Base-by-base conservation (phyloP, 2,888 invertebrate genomes). In the Hypercompe scribonia region DNA sequence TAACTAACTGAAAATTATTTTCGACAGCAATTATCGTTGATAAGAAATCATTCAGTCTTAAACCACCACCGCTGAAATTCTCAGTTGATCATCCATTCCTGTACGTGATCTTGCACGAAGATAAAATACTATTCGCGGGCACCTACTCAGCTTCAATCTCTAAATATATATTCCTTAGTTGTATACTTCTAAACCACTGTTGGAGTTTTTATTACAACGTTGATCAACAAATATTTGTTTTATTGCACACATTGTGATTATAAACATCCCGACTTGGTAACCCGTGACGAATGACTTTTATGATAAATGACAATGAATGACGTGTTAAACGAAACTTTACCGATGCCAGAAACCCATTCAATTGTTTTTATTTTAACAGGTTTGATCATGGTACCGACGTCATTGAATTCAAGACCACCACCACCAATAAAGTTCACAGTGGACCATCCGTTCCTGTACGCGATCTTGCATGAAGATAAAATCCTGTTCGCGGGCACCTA, bases 41-140 rank as follows among this genome's bases (percentile, higher is more conserved):
- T 58, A 1, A 5, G 4, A 28, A 31, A 28, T 58, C n/a, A 28
- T 58, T 58, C 15, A 13, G 54, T 10, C 3, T 3, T 28, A 31
- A 28, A 28, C 84, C 81, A 7, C 71, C 75, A 18, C 77, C 86
- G 0, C 21, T 88, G 58, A 61, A 79, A 36, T 87, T 89, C 78
- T 87, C 80, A 61, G 87, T 87, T 46, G 89, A 89, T 71, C 87
- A 76, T 28, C 87, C 90, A 36, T 90, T 90, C 82, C 72, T 90
- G 34, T 90, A 84, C 74, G 70, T 78, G 15, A 89, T 90, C 39
- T 65, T 90, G 21, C 77, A 84, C 24, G 81, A 88, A 74, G 88
- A 90, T 66, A 86, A 86, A 76, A 68, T 86, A 10, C 77, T 90
- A 11, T 90, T 90, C 58, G 79, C 83, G 42, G 90, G 90, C 7